Evolutionary conservation across 2,113 vertebrate genomes (phyloP), one percentile per base, ranked within the genome.

Genomic region (Colistium nudipinnis): DNA sequence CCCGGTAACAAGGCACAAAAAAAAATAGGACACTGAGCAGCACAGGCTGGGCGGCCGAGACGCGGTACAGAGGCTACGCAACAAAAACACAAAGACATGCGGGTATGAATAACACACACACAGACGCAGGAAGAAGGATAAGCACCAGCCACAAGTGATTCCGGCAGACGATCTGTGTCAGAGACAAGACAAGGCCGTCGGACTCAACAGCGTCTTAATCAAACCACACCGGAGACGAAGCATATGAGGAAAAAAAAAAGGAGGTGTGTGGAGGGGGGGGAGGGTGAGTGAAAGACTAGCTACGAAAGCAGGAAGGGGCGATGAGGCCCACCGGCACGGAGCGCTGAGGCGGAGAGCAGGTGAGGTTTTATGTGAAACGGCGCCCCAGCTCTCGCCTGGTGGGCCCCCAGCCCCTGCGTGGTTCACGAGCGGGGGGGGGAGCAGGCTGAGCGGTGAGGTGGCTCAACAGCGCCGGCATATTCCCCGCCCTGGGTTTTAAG

Each of bases 121-220:
- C 27, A 44, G 38, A 33, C 27, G 28, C 24, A 33, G 45, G 13
- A 56, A 41, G 47, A 17, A 55, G 39, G 28, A 63, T 56, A 36
- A 56, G 67, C 28, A 66, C 8, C 2, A 16, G n/a, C 67, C 64
- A 76, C 65, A 72, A 78, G 70, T 43, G 60, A 79, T 77, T 69
- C 47, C 70, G 51, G 70, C 25, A 24, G 62, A 76, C 59, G 28
- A 78, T 57, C 66, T 48, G 66, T 61, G 78, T 57, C 62, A 12
- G 59, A 68, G 61, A 78, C 62, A 14, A 81, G 65, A 80, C 55
- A 11, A 61, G 41, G 65, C 77, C 68, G 76, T 57, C 60, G 81
- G 41, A 82, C 80, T 79, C 64, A 65, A 73, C 62, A 52, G 64
- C 22, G 16, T 83, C 78, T 86, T 78, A 76, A 81, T 85, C 79